Percentiles rank a stretch among this genome's conserved stretches.
phyloP scores from a whole-genome alignment of 2,113 vertebrate genomes.

The Percopsis transmontana region DNA sequence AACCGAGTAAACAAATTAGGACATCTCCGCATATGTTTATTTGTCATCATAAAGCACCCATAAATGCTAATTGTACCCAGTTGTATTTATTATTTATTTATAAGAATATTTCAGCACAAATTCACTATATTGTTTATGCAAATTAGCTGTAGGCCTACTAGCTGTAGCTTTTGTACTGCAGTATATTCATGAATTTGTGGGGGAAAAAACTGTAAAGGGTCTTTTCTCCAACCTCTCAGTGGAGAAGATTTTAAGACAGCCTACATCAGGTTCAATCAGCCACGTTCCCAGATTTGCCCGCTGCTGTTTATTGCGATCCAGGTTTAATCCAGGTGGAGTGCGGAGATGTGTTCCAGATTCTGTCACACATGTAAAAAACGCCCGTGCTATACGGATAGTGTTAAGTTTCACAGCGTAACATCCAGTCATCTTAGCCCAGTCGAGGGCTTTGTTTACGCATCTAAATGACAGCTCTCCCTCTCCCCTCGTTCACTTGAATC shows the following conservation, averaged over 20 bases:
- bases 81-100: no score
- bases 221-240: neutral
- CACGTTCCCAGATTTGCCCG: slow-evolving; percentile 32
- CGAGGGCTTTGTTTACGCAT: slow-evolving; percentile 52
- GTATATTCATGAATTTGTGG: no score
- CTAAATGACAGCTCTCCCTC: slow-evolving; percentile 32
- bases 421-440: slow-evolving; percentile 43
- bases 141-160: no score
- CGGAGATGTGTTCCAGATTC: slow-evolving; percentile 23
- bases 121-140: no score
- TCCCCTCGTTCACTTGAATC: slow-evolving; percentile 27
- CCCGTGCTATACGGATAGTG: slow-evolving; percentile 43
- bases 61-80: no score
- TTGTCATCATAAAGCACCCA: no score
- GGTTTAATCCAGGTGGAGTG: slow-evolving; percentile 33
- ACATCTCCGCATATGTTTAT: no score
- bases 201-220: neutral
- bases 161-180: no score
- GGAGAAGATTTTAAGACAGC: slow-evolving; percentile 23
- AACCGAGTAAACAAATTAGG: no score
- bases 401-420: slow-evolving; percentile 61
- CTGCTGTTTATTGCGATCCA: slow-evolving; percentile 26
- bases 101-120: no score
- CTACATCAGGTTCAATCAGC: slow-evolving; percentile 30
- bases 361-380: slow-evolving; percentile 49